Evolutionary conservation across 2,797 vertebrate genomes (phyloP), one percentile per base, ranked within the genome.

Genomic region (Amazonetta brasiliensis): DNA sequence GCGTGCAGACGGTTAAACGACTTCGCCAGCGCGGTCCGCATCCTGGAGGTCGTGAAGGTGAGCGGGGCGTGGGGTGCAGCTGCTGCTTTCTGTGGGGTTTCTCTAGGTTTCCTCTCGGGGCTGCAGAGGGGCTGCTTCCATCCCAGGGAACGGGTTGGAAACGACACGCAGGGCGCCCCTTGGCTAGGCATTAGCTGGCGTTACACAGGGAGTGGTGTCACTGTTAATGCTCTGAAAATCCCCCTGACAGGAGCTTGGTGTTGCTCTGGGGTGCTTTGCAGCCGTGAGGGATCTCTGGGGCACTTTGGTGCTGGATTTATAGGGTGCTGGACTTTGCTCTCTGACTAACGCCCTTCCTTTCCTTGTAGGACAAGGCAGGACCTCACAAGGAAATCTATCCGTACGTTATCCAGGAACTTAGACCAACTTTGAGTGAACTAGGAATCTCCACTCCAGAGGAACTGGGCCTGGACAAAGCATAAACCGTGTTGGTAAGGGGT

Each of bases 351-450:
- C 55, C 4, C 2, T 91, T 79, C 64, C n/a, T 52, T 83, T 94
- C 19, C 55, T 20, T 89, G 72, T 90, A 99, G 99, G 99, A 99
- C 96, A 99, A 99, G 98, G 96, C 99, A 37, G 99, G 99, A 84
- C 98, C 99, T 95, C 98, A 99, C 97, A 99, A 99, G 98, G 99
- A 99, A 4, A 99, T 99, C 97, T 99, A 99, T 87, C 99, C 99
- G 6, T 99, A 99, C 26, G 92, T 99, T 87, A 98, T 99, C 97
- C 99, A 99, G 97, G 99, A 99, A 95, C 98, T 99, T 88, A 98
- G 95, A 97, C 99, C 99, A 77, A 98, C 98, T 89, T 98, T 99
- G 96, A 97, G 98, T 59, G 99, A 99, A 97, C 98, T 99, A 68
- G 99, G 99, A 78, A 99, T 99, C 95, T 98, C 99, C 43, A 99